A percentile compares a stretch with the other conserved stretches of the same genome.
phyloP scores from a whole-genome alignment of 2,113 vertebrate genomes.

The Eudorcas thomsonii region DNA sequence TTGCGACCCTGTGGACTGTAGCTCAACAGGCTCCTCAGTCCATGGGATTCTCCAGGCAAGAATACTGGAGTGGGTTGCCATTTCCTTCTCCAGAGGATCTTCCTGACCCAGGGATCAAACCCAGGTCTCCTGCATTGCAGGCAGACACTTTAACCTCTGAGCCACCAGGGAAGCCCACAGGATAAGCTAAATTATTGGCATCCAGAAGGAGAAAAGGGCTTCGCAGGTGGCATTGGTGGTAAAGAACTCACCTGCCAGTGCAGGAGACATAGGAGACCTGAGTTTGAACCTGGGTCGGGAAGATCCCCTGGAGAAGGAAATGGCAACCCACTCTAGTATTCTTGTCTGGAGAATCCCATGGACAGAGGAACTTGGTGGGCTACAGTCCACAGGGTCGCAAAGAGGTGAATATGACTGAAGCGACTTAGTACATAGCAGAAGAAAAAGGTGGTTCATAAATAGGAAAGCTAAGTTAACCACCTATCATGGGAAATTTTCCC shows the following conservation, averaged over 20 bases:
- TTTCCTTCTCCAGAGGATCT: no score
- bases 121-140: no score
- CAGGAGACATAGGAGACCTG: not conserved
- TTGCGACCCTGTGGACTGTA: no score
- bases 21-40: no score
- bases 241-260: not conserved
- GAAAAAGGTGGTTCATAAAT: not conserved
- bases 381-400: not conserved
- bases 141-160: no score
- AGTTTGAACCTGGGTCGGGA: not conserved
- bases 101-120: no score
- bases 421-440: not conserved
- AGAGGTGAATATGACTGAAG: not conserved
- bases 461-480: not conserved
- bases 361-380: not conserved
- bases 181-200: not conserved
- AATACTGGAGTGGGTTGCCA: no score
- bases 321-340: not conserved
- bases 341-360: not conserved
- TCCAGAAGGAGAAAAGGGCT: not conserved
- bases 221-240: not conserved
- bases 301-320: not conserved
- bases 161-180: no score
- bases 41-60: no score
- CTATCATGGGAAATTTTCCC: not conserved